phyloP scores from a whole-genome alignment of 1,140 invertebrate species.

The Anastatus disparis region DNA sequence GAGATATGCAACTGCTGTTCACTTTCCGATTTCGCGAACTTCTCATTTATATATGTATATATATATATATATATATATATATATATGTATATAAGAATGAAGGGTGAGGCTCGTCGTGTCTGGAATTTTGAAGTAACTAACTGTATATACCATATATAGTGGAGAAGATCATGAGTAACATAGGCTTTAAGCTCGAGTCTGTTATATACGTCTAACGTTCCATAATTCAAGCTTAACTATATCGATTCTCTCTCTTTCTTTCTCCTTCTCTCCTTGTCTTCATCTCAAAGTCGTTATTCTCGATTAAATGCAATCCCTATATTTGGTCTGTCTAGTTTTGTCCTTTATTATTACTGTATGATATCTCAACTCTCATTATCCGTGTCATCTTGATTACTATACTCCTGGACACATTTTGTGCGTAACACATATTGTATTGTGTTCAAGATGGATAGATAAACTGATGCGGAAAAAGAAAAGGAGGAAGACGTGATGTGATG shows the following conservation, averaged over 20 bases:
- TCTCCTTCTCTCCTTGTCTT: too few species aligned
- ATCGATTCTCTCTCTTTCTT: constrained; percentile 33
- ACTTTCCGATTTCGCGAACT: not conserved
- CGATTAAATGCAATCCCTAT: constrained; percentile 49
- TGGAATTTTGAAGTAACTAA: constrained; percentile 5
- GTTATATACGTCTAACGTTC: constrained; percentile 44
- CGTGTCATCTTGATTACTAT: not conserved
- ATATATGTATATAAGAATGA: too few species aligned
- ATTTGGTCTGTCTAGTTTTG: not conserved
- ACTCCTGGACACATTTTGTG: not conserved
- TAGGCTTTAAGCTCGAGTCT: constrained; percentile 37
- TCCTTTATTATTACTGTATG: too few species aligned
- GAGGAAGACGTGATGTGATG: too few species aligned
- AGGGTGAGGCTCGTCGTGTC: constrained; percentile 13
- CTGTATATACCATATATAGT: too few species aligned
- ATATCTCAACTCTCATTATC: not conserved
- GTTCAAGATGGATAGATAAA: not conserved
- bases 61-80: too few species aligned
- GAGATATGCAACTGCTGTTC: not conserved
- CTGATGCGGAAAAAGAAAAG: not conserved
- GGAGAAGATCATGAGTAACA: constrained; percentile 44
- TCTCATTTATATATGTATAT: too few species aligned
- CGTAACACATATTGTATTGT: too few species aligned
- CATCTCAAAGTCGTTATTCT: constrained; percentile 44
- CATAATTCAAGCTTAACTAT: constrained; percentile 55